Evolutionary conservation across 2,113 vertebrate genomes (phyloP).

Genomic region (Pelodiscus sinensis): DNA sequence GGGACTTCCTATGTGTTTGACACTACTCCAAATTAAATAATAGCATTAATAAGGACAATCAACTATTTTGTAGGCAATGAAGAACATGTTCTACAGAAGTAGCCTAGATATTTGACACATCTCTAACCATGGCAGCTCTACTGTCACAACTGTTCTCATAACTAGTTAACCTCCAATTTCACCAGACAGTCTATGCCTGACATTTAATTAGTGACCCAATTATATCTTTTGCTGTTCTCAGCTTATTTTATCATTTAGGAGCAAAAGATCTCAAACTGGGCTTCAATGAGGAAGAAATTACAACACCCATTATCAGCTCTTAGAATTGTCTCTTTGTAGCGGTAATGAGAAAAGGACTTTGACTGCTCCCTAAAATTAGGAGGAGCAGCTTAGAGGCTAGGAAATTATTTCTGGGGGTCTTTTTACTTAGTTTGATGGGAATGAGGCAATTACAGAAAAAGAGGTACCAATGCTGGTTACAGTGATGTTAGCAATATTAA

Average conservation of each 20-base stretch:
- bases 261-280: conserved; percentile 63
- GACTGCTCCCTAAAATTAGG: conserved; percentile 11
- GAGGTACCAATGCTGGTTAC: background rate
- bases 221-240: conserved; percentile 81
- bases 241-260: conserved; percentile 70
- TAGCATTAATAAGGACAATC: background rate
- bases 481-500: background rate
- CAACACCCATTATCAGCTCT: conserved; percentile 46
- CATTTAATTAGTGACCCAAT: conserved; percentile 90
- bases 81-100: background rate
- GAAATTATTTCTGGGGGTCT: conserved; percentile 34
- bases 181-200: conserved; percentile 78
- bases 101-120: background rate
- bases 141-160: conserved; percentile 52
- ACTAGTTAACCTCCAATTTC: conserved; percentile 79
- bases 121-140: background rate
- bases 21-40: background rate
- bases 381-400: conserved; percentile 9
- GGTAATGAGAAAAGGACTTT: conserved; percentile 14
- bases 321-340: conserved; percentile 1
- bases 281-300: conserved; percentile 67
- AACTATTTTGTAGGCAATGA: background rate
- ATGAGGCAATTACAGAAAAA: background rate
- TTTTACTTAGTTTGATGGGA: conserved; percentile 5
- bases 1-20: background rate